These are phyloP conservation scores for Boloria euphrosyne DNA, from an alignment of 2,888 invertebrate species.

Conservation along the genomic window DNA sequence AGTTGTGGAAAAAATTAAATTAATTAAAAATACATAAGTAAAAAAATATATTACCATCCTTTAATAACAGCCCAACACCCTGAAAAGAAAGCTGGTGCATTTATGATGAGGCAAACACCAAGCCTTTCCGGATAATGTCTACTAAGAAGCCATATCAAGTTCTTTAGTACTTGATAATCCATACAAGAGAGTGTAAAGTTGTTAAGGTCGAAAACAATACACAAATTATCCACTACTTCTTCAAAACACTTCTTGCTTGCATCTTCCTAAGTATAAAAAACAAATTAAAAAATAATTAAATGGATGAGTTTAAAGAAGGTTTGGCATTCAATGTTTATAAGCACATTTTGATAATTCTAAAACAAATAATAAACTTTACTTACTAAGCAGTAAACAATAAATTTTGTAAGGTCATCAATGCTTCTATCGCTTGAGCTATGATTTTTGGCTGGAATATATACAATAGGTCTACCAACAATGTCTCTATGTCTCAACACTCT, in stretches of 20 bases:
- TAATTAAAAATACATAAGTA: background rate
- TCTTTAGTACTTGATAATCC: constrained; percentile 91
- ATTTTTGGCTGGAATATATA: constrained; percentile 90
- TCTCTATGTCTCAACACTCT: constrained; percentile 87
- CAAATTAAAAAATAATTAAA: background rate
- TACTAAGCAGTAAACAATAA: constrained; percentile 89
- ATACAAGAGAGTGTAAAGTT: constrained; percentile 89
- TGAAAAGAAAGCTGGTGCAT: constrained; percentile 88
- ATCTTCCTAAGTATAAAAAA: constrained; percentile 81
- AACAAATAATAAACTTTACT: constrained; percentile 44
- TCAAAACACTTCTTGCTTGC: constrained; percentile 90
- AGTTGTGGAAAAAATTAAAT: background rate
- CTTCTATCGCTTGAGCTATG: constrained; percentile 87
- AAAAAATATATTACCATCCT: constrained; percentile 80
- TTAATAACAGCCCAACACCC: constrained; percentile 90
- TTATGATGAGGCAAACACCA: constrained; percentile 88
- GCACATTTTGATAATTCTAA: too few relatives aligned
- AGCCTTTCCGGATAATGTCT: constrained; percentile 90
- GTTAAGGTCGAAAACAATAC: constrained; percentile 90
- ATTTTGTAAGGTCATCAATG: constrained; percentile 89
- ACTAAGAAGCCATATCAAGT: constrained; percentile 89
- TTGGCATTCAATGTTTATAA: background rate
- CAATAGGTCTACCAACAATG: constrained; percentile 87
- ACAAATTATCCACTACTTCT: constrained; percentile 89
- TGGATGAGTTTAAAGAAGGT: background rate